phyloP scores from a whole-genome alignment of 2,113 vertebrate species.

The Tiliqua scincoides region DNA sequence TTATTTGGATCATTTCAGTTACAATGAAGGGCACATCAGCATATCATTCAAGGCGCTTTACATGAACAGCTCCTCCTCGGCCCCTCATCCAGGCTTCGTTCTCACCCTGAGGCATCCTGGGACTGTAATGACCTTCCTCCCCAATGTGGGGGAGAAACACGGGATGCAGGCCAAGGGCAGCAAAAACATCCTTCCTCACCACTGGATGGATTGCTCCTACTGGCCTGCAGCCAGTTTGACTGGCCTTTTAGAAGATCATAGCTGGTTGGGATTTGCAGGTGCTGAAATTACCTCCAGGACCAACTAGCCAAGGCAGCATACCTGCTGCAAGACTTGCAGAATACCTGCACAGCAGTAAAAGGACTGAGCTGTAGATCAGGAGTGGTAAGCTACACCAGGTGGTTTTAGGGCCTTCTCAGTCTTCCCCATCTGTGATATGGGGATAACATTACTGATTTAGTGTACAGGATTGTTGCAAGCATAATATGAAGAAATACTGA shows the following conservation, averaged over 20 bases:
- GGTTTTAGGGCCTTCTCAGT: neutral
- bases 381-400: no score
- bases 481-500: no score
- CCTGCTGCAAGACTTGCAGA: neutral
- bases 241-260: neutral
- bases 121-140: neutral
- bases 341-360: neutral
- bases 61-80: neutral
- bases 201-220: neutral
- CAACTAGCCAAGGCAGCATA: neutral
- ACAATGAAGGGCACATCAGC: neutral
- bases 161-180: neutral
- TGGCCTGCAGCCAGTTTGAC: neutral
- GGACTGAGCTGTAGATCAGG: neutral
- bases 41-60: neutral
- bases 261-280: neutral
- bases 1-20: neutral
- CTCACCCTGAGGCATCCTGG: neutral
- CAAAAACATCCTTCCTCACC: neutral
- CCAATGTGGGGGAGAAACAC: neutral
- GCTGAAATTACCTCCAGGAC: neutral
- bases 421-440: no score
- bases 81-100: neutral
- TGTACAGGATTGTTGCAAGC: neutral
- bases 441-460: no score